Evolutionary conservation across 1,140 invertebrate species (phyloP), one percentile per base, ranked within the genome.

Genomic region (Sarcophaga peregrina): DNA sequence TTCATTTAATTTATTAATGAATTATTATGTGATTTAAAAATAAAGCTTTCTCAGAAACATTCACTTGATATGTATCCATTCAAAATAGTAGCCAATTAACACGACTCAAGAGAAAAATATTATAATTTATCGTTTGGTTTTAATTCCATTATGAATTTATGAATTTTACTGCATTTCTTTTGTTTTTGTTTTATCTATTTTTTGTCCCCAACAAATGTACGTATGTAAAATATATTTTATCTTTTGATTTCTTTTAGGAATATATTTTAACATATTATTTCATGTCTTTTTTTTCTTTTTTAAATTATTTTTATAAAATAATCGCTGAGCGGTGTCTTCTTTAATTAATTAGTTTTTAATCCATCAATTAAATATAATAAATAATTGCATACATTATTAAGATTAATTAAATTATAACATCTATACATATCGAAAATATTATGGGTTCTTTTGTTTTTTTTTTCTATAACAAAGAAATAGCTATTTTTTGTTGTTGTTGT

Each of bases 251-350:
- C n/a, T n/a, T 58, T n/a, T 58, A 58, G 54, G 54, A 58, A 58
- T 20, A 20, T 68, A 68, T 8, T 68, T 68, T 20, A 3, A 0
- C 0, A 20, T 25, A 20, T 9, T 20, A 25, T 68, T 25, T 68
- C 17, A 52, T 52, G 13, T 52, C 50, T 10, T 58, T 3, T 58
- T 58, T 58, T 58, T 11, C 11, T 11, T 58, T 58, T 58, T n/a
- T 15, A n/a, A 13, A 58, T n/a, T 58, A n/a, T n/a, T 58, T 68
- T 68, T 68, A 68, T 20, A 68, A 20, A 68, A 68, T 68, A 68
- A 68, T 68, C 62, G 17, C 62, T 68, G 62, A 68, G 62, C 62
- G 17, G n/a, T 68, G 13, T 68, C 8, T 68, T 37, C 25, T 37
- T 37, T 68, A 68, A 68, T 58, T 17, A 37, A 37, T 37, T 68